Base-by-base conservation (phyloP, 2,888 invertebrate genomes). In the Dolichopus griseipennis region DNA sequence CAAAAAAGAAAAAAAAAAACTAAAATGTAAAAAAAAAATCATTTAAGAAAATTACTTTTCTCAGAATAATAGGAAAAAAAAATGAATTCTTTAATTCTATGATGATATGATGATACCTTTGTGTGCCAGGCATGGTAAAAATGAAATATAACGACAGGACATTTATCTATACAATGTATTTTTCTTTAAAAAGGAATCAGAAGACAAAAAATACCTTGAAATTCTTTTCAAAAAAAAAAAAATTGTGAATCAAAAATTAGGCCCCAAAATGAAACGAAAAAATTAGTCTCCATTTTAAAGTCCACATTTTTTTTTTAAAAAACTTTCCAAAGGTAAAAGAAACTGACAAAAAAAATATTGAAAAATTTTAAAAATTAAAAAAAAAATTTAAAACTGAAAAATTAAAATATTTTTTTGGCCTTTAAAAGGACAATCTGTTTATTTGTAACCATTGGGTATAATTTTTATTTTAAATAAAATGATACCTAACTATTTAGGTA, bases 11-110 rank as follows among this genome's bases (percentile, higher is more conserved):
- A 52, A 52, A 12, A 52, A 4, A 12, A 18, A 8, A 37, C 37
- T n/a, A n/a, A 9, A 18, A 52, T 52, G 52, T n/a, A n/a, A 43
- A 52, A 18, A 1, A 15, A 52, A 52, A 52, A 52, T 52, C 52
- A 52, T 52, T 52, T 52, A 52, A 52, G 18, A 52, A 52, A 52
- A 52, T 52, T 52, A 52, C 52, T 52, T 52, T 52, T 52, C 52
- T 52, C 18, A 52, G 18, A n/a, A 18, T 18, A 18, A 18, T 6
- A 41, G 15, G 15, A 52, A 52, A 52, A 52, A 15, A 37, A 37
- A 37, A 37, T 34, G 12, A 37, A 37, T 7, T 12, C 4, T 12
- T 37, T 37, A 37, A 37, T 37, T 10, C 37, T 37, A 37, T 37
- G 37, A 27, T 27, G 27, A 27, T 27, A 27, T 27, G 27, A 27